Conservation (phyloP, 2,888 invertebrate species). For the Sarcophaga rosellei region DNA sequence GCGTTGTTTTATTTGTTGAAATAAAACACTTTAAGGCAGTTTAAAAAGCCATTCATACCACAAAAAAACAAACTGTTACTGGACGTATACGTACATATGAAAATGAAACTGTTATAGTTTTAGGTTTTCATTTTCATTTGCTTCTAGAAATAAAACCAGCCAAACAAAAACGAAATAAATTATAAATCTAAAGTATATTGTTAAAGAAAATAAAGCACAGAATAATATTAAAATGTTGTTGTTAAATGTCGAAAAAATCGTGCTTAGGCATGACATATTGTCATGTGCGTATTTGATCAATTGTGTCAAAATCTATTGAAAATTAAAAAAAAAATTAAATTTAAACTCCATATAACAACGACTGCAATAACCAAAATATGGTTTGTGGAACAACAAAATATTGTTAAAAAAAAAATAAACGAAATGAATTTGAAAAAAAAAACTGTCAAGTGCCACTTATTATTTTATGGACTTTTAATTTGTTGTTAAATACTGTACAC, state of each 20-base stretch:
- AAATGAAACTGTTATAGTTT: constrained; percentile 33
- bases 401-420: neutral
- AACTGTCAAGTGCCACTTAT: constrained; percentile 63
- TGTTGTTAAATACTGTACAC: constrained; percentile 50
- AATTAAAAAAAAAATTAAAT: constrained; percentile 35
- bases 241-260: constrained; percentile 65
- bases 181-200: constrained; percentile 26
- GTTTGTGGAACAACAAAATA: neutral
- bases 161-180: constrained; percentile 29
- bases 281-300: constrained; percentile 68
- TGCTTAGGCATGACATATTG: constrained; percentile 68
- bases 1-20: constrained; percentile 34
- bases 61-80: constrained; percentile 13
- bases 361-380: neutral
- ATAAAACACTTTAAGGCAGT: constrained; percentile 45
- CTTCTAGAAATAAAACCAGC: neutral
- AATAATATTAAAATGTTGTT: constrained; percentile 61
- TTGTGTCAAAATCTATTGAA: constrained; percentile 66
- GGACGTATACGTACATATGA: neutral
- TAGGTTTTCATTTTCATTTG: constrained; percentile 6
- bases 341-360: neutral
- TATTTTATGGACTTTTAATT: constrained; percentile 67
- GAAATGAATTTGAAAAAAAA: constrained; percentile 21
- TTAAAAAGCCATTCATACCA: constrained; percentile 49
- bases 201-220: constrained; percentile 9